These are phyloP conservation scores for Marasmarcha lunaedactyla DNA, from an alignment of 2,888 invertebrate genomes.

Conservation along the genomic window DNA sequence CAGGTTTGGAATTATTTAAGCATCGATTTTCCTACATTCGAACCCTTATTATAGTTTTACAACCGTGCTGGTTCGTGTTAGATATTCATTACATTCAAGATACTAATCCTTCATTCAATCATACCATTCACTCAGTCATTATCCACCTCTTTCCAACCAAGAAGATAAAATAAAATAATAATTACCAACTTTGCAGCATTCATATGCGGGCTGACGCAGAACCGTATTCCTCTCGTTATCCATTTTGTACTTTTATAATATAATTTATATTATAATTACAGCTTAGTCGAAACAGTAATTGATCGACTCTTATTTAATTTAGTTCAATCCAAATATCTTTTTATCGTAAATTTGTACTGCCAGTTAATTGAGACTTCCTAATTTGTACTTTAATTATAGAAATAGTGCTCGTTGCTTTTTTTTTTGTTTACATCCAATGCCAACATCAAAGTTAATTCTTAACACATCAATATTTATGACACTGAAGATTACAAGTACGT, in stretches of 20 bases:
- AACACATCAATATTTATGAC: not conserved
- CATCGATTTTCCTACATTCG: constrained; percentile 62
- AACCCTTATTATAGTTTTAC: constrained; percentile 69
- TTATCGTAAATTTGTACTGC: constrained; percentile 66
- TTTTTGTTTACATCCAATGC: constrained; percentile 27
- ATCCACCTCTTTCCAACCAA: not conserved
- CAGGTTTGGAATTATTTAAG: constrained; percentile 46
- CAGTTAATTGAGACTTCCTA: constrained; percentile 57
- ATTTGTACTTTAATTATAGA: constrained; percentile 65
- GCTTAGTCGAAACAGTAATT: not conserved
- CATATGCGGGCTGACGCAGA: not conserved
- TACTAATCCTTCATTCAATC: not conserved
- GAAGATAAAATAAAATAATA: not conserved
- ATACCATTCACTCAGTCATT: not conserved
- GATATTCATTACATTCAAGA: constrained; percentile 36
- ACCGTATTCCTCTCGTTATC: too few species aligned
- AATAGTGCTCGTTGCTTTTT: constrained; percentile 53
- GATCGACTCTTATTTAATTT: constrained; percentile 11
- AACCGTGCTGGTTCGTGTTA: constrained; percentile 62
- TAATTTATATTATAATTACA: not conserved
- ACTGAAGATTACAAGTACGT: not conserved
- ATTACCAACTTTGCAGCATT: not conserved
- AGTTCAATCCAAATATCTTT: constrained; percentile 21
- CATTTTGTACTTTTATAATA: not conserved
- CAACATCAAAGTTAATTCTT: constrained; percentile 46